These are phyloP conservation scores for Neoniphon sammara DNA, from an alignment of 2,797 vertebrate genomes.

Conservation along the genomic window DNA sequence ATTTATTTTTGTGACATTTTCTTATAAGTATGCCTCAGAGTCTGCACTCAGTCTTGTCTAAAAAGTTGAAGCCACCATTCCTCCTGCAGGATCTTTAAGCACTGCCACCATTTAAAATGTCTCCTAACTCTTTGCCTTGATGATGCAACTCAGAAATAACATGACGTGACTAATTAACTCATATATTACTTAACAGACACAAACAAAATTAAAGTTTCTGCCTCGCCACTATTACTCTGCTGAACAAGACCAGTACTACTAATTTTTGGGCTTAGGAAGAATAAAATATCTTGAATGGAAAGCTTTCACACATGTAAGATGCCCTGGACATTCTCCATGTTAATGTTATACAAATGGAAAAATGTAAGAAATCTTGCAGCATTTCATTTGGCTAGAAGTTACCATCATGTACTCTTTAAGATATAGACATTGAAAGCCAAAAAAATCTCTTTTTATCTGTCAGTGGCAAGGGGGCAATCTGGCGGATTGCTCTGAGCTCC, in stretches of 20 bases:
- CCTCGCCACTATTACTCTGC: no score
- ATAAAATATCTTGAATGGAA: not conserved
- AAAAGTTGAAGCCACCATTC: not conserved
- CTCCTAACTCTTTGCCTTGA: no score
- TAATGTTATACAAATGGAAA: constrained; percentile 33
- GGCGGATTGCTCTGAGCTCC: constrained; percentile 67
- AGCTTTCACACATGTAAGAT: constrained; percentile 1
- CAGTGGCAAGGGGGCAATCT: constrained; percentile 61
- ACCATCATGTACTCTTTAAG: constrained; percentile 59
- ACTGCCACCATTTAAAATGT: no score
- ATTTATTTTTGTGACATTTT: constrained; percentile 41
- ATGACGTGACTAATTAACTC: not conserved
- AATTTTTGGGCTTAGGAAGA: no score
- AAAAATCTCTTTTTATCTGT: constrained; percentile 55
- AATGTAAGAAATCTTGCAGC: constrained; percentile 1
- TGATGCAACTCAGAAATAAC: no score
- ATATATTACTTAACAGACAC: not conserved
- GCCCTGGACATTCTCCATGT: constrained; percentile 18
- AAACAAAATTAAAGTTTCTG: constrained; percentile 14
- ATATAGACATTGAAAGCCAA: constrained; percentile 57
- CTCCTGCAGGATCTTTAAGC: constrained; percentile 14
- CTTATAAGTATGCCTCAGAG: constrained; percentile 2
- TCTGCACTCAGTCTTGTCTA: not conserved
- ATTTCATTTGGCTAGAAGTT: constrained; percentile 42
- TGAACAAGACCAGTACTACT: no score